Evolutionary conservation across 2,797 vertebrate genomes (phyloP).

Genomic region (Chelidonichthys spinosus): DNA sequence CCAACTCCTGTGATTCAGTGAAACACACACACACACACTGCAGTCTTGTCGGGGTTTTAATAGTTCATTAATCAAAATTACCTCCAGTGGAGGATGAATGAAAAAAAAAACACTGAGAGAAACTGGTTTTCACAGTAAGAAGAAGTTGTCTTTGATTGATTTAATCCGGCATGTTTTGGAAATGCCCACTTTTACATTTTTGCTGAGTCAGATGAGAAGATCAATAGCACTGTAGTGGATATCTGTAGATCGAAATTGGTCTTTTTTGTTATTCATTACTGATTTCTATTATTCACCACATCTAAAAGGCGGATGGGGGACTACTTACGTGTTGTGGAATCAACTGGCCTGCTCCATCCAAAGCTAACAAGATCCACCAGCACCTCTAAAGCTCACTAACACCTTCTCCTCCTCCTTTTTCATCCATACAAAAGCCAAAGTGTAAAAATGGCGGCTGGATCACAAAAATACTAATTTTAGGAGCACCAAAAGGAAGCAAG

Average conservation of each 20-base stretch:
- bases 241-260: too few species aligned
- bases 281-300: constrained; percentile 3
- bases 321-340: neutral
- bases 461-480: too few species aligned
- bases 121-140: neutral
- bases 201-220: neutral
- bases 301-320: neutral
- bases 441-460: neutral
- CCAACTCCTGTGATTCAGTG: constrained; percentile 4
- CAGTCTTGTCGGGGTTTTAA: too few species aligned
- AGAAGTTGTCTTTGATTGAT: neutral
- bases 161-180: constrained; percentile 2
- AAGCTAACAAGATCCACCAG: too few species aligned
- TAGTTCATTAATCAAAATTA: too few species aligned
- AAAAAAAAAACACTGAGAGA: neutral
- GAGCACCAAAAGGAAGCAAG: too few species aligned
- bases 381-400: too few species aligned
- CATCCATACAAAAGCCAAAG: neutral
- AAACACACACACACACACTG: neutral
- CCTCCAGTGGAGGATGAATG: too few species aligned
- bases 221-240: neutral
- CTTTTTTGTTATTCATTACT: neutral
- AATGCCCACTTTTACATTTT: neutral
- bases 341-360: too few species aligned
- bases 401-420: too few species aligned